A percentile compares a stretch with the other conserved stretches of the same genome.
phyloP scores from a whole-genome alignment of 37 sponge, comb jelly and placozoan genomes.

The Petrosia ficiformis region DNA sequence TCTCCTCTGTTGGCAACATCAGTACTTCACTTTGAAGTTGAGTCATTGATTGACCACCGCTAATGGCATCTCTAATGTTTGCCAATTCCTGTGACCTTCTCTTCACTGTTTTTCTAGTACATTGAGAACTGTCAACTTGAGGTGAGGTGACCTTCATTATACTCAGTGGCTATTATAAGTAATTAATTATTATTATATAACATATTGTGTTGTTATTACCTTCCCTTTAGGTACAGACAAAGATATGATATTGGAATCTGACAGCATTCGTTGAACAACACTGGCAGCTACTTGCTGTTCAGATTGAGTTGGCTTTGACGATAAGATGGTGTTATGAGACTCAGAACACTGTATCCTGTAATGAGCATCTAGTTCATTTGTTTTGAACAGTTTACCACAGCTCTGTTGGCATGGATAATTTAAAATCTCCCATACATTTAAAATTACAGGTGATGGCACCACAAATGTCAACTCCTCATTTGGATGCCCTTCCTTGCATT shows the following conservation, averaged over 20 bases:
- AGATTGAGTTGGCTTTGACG: background rate
- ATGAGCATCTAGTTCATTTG: background rate
- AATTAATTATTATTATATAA: too few relatives aligned
- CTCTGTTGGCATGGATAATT: background rate
- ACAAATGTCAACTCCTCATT: background rate
- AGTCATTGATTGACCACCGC: background rate
- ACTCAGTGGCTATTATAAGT: background rate
- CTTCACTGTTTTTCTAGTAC: background rate
- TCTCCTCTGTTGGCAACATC: background rate
- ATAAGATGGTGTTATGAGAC: background rate
- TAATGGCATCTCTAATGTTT: background rate
- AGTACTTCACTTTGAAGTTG: constrained; percentile 2
- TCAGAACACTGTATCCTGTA: background rate
- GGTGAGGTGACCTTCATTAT: background rate
- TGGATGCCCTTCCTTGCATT: background rate
- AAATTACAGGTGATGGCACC: background rate
- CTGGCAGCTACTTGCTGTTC: background rate
- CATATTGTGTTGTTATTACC: too few relatives aligned
- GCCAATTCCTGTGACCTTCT: background rate
- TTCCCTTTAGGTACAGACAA: too few relatives aligned
- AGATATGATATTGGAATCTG: too few relatives aligned
- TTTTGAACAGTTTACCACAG: background rate
- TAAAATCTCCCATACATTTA: background rate
- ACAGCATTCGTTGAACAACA: too few relatives aligned
- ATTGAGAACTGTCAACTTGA: background rate